Base-by-base conservation (phyloP, 1,140 invertebrate species). In the Anoplolepis gracilipes region DNA sequence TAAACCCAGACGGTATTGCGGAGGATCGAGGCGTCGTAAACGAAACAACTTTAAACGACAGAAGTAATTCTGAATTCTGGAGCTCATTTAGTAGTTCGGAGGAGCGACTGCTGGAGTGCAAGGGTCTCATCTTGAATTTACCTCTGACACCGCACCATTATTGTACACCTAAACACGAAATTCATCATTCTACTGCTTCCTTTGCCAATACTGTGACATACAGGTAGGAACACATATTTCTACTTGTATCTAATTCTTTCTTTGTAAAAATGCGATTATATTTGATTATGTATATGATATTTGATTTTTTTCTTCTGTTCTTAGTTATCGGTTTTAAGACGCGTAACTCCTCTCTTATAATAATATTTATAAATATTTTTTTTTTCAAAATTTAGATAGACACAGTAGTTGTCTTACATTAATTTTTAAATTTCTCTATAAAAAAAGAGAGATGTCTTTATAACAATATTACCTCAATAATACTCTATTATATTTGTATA, bases 21-120 rank as follows among this genome's bases (percentile, higher is more conserved):
- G 96, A 97, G 49, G 95, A 97, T 87, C 95, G 96, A 84, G 95
- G 95, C 0, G 93, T 93, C 4, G 90, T 97, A 1, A 96, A 96
- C 90, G 96, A 97, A 90, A 96, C 96, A 0, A 96, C 95, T 0
- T 89, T 95, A 7, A 96, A 97, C 86, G 97, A 97, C 87, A 96
- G 96, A 93, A 96, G 96, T 77, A 96, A 97, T 86, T 97, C 97
- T 0, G 97, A 98, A 92, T 97, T 97, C 91, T 97, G 97, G 96
- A 97, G 97, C 0, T 97, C 97, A 0, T 98, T 97, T 93, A 97
- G 97, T 19, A 97, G 96, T 87, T 97, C 97, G 55, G 97, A 97
- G 90, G 97, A 97, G 91, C 96, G 97, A 2, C 93, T 98, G 2
- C 92, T 97, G 4, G 96, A 97, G 85, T 98, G 97, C 88, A 96